Evolutionary conservation across 2,113 vertebrate genomes (phyloP), one percentile per base, ranked within the genome.

Genomic region (Cavia aperea): DNA sequence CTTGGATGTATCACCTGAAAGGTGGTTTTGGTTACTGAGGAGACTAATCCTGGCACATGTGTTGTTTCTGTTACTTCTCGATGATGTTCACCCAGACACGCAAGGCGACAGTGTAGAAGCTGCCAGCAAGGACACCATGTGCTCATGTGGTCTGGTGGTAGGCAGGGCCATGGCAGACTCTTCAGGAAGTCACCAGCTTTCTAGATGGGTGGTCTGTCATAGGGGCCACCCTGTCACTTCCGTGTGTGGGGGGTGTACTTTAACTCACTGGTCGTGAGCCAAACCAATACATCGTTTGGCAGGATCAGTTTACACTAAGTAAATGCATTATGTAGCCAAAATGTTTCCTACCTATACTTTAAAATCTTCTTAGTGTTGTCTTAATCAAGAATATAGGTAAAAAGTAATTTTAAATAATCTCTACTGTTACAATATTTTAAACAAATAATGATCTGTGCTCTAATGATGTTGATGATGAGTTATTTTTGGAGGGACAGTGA

Each of bases 291-390:
- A 15, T 63, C 84, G 79, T 85, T 58, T 23, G 4, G 68, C 66
- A 73, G 33, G 49, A 90, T 90, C 82, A 15, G 19, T 79, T 94
- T 86, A 58, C 7, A 12, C 36, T 88, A 65, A 91, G 19, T 51
- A 51, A 39, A 4, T 81, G n/a, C 46, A 29, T 23, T 81, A 24
- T 43, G 7, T 56, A 86, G 63, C 88, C 65, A 86, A 90, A 79
- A 43, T 7, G 9, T 19, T 70, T 85, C 49, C 43, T 18, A 4
- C 51, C 39, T 78, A 39, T 77, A 54, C 86, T 91, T 86, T 62
- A 82, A 58, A 86, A 70, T 78, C 16, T 79, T 85, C 49, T 68
- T 88, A 31, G 26, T 12, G 23, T 77, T 93, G 73, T 68, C n/a
- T 60, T 83, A 58, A 11, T 77, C 31, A 56, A 39, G 63, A 56